Conservation (phyloP, 2,888 invertebrate genomes). For the Chrysolina americana region DNA sequence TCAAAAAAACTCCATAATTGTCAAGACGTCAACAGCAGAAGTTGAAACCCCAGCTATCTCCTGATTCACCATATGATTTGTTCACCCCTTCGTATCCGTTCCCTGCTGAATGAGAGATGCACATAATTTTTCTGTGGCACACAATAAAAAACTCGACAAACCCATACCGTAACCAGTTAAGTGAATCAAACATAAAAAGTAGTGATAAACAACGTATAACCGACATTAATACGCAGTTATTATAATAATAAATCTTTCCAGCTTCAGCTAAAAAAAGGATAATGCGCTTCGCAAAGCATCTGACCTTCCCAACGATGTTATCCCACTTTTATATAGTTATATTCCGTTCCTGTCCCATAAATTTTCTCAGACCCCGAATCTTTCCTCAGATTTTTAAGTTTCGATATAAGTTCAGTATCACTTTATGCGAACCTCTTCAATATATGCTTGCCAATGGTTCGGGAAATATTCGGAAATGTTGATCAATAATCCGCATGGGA, state of each 20-base stretch:
- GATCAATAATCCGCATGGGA: background rate
- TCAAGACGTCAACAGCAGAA: no score
- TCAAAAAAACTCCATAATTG: no score
- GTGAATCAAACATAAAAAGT: slow-evolving; percentile 45
- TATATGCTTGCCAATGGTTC: slow-evolving; percentile 28
- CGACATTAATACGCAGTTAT: slow-evolving; percentile 66
- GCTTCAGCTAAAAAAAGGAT: slow-evolving; percentile 55
- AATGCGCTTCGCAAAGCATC: slow-evolving; percentile 61
- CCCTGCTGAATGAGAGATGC: no score
- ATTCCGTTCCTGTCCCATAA: slow-evolving; percentile 59
- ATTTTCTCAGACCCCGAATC: slow-evolving; percentile 53
- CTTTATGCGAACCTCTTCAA: slow-evolving; percentile 30
- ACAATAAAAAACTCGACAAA: slow-evolving; percentile 36
- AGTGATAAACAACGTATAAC: slow-evolving; percentile 46
- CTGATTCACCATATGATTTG: no score
- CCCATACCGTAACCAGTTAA: slow-evolving; percentile 36
- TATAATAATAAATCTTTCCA: slow-evolving; percentile 64
- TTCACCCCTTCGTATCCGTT: no score
- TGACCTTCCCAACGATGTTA: slow-evolving; percentile 61
- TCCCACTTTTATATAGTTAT: slow-evolving; percentile 60
- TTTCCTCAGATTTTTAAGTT: slow-evolving; percentile 51
- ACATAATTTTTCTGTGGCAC: background rate
- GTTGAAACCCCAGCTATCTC: no score
- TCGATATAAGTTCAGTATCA: slow-evolving; percentile 41
- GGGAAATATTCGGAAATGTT: background rate